A percentile compares a stretch with the other conserved stretches of the same genome.
Evolutionary conservation across 1,140 invertebrate species (phyloP).

Genomic region (Odontomachus brunneus): DNA sequence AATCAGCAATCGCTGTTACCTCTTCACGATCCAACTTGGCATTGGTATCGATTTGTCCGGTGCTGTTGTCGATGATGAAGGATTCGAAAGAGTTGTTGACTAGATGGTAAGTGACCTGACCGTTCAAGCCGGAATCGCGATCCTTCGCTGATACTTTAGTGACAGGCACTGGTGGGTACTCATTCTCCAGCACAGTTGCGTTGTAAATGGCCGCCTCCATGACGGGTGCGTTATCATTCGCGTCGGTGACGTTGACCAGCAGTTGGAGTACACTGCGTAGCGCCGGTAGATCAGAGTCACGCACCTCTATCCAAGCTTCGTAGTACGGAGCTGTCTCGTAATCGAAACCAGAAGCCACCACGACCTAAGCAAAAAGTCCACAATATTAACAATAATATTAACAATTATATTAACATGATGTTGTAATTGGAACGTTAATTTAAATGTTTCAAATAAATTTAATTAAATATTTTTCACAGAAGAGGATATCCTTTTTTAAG

Average conservation of each 20-base stretch:
- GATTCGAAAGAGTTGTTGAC: conserved; percentile 90
- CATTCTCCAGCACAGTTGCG: conserved; percentile 93
- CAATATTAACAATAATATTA: background rate
- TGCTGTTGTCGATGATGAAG: conserved; percentile 92
- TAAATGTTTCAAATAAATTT: background rate
- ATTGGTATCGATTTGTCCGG: conserved; percentile 94
- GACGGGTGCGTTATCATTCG: conserved; percentile 95
- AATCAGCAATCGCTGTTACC: conserved; percentile 58
- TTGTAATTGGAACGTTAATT: background rate
- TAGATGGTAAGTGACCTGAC: conserved; percentile 92
- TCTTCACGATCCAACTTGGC: conserved; percentile 94
- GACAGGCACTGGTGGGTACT: conserved; percentile 92
- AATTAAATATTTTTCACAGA: background rate
- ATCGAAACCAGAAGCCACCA: conserved; percentile 93
- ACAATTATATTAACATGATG: background rate
- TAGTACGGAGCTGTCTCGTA: conserved; percentile 94
- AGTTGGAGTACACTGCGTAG: conserved; percentile 91
- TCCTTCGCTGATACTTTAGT: conserved; percentile 93
- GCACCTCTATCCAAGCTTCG: conserved; percentile 97
- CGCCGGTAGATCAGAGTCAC: conserved; percentile 93
- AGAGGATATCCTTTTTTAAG: background rate
- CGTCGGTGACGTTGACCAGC: conserved; percentile 94
- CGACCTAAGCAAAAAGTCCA: conserved; percentile 78
- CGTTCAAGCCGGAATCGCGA: conserved; percentile 94
- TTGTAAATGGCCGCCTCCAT: conserved; percentile 94